Percentiles rank a stretch among this genome's conserved stretches.
Conservation (phyloP, 2,888 invertebrate species). For the Cistogaster globosa region DNA sequence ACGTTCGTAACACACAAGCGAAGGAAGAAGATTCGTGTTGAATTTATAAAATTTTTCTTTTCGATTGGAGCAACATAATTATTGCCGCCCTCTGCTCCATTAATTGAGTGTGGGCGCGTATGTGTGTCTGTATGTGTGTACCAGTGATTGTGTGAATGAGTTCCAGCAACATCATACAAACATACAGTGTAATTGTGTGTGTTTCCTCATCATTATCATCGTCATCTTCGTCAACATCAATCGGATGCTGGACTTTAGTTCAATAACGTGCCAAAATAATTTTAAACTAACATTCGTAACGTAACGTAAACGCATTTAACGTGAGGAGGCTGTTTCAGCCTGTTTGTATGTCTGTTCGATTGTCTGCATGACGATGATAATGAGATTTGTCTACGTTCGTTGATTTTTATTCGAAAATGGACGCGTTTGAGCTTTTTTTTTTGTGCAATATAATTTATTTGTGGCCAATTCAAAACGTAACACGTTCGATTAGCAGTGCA, state of each 20-base stretch:
- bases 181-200: slow-evolving; percentile 39
- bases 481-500: slow-evolving; percentile 67
- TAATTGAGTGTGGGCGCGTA: slow-evolving; percentile 18
- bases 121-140: slow-evolving; percentile 60
- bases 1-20: slow-evolving; percentile 37
- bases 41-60: slow-evolving; percentile 53
- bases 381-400: slow-evolving; percentile 10
- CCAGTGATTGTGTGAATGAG: slow-evolving; percentile 45
- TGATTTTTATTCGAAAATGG: slow-evolving; percentile 59
- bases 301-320: slow-evolving; percentile 65
- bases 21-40: slow-evolving; percentile 69
- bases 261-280: slow-evolving; percentile 70
- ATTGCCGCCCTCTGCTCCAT: slow-evolving; percentile 63
- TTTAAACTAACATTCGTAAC: slow-evolving; percentile 52
- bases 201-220: slow-evolving; percentile 62
- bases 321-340: slow-evolving; percentile 54
- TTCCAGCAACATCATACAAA: slow-evolving; percentile 46
- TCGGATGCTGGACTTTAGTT: slow-evolving; percentile 71
- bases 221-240: slow-evolving; percentile 53
- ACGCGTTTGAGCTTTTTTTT: slow-evolving; percentile 67
- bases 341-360: slow-evolving; percentile 39
- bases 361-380: slow-evolving; percentile 46
- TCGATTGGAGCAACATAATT: slow-evolving; percentile 59
- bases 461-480: slow-evolving; percentile 64
- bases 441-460: slow-evolving; percentile 58